Conservation (phyloP, 2,113 vertebrate species). For the Capreolus pygargus region DNA sequence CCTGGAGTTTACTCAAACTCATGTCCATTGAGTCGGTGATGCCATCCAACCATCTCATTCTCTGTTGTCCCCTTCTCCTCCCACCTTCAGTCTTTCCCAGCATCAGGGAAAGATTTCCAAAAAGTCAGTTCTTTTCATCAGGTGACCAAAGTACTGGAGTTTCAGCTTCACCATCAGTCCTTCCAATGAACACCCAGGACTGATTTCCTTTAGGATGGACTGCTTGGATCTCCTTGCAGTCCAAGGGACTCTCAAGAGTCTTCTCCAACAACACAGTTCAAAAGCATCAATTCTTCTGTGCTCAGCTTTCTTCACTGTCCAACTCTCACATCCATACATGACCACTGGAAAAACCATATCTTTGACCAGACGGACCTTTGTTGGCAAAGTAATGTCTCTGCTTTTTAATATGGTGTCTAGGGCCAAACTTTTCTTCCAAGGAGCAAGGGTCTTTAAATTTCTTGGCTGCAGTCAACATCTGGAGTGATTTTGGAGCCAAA, state of each 20-base stretch:
- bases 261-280: not conserved
- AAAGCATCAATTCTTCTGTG: not conserved
- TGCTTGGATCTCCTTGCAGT: not conserved
- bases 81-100: not conserved
- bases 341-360: not conserved
- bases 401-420: not conserved
- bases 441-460: not conserved
- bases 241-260: not conserved
- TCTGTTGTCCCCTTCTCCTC: not conserved
- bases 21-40: not conserved
- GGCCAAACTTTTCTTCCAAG: not conserved
- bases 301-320: not conserved
- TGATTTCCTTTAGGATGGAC: not conserved
- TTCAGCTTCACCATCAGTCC: not conserved
- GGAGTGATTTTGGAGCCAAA: not conserved
- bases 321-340: not conserved
- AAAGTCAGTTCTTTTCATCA: not conserved
- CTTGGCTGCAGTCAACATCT: not conserved
- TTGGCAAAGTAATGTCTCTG: not conserved
- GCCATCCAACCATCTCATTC: not conserved
- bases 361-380: not conserved
- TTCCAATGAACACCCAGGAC: not conserved
- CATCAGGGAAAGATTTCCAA: not conserved
- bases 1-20: not conserved
- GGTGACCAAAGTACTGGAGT: not conserved